Evolutionary conservation across 2,797 vertebrate genomes (phyloP).

Genomic region (Gambelia wislizenii): DNA sequence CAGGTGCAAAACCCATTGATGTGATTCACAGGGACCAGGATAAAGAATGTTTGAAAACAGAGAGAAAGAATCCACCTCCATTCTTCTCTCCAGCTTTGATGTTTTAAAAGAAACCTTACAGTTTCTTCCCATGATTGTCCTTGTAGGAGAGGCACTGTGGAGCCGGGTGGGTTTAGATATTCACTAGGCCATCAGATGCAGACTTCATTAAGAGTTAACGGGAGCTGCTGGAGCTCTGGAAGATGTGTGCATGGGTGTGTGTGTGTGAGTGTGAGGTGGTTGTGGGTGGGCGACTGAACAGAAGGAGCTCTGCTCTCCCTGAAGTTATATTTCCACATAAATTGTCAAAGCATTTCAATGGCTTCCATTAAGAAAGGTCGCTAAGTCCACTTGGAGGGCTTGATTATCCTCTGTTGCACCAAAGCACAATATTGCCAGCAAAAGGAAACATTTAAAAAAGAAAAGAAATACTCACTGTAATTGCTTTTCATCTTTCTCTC

Average conservation of each 20-base stretch:
- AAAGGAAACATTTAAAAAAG: conserved; percentile 43
- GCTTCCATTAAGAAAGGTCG: conserved; percentile 75
- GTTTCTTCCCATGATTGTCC: no score
- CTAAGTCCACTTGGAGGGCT: conserved; percentile 50
- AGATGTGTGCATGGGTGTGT: no score
- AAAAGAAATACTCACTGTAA: conserved; percentile 48
- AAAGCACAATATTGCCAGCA: conserved; percentile 59
- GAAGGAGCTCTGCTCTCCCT: conserved; percentile 59
- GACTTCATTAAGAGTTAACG: conserved; percentile 66
- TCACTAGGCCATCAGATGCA: background rate
- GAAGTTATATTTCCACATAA: conserved; percentile 74
- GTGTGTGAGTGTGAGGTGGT: conserved; percentile 40
- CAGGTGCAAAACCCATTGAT: no score
- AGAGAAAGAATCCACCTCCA: no score
- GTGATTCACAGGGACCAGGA: no score
- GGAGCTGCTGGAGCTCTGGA: no score
- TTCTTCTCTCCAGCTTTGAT: no score
- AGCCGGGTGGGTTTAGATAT: no score
- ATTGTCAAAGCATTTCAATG: conserved; percentile 76
- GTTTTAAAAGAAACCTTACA: no score
- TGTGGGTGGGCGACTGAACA: conserved; percentile 36
- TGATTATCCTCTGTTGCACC: conserved; percentile 67
- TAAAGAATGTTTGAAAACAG: no score
- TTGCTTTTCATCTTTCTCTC: conserved; percentile 10
- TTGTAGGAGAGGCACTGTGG: no score